Evolutionary conservation across 2,113 vertebrate species (phyloP).

Genomic region (Lycaon pictus): DNA sequence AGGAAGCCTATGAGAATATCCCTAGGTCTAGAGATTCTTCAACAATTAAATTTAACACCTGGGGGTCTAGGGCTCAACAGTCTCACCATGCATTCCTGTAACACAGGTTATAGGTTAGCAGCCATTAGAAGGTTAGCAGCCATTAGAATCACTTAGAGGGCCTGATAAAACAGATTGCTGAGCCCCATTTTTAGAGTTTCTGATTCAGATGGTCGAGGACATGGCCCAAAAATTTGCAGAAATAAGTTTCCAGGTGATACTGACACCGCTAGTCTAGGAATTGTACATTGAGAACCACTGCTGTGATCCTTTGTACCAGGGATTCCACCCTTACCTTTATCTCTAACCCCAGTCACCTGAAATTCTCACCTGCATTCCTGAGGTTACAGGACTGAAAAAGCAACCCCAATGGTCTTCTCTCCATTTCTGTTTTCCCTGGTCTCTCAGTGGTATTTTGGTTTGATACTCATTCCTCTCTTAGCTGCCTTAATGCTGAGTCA

Average conservation of each 20-base stretch:
- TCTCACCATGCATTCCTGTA: background rate
- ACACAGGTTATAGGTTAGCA: background rate
- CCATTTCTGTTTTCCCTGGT: background rate
- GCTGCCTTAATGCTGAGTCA: background rate
- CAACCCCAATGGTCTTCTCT: background rate
- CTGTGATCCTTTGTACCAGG: background rate
- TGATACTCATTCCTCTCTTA: background rate
- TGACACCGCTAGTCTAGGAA: background rate
- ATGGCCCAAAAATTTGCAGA: background rate
- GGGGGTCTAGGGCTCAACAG: background rate
- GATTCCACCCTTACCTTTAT: background rate
- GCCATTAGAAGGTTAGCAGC: background rate
- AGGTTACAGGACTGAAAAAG: background rate
- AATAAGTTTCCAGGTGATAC: background rate
- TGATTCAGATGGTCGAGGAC: background rate
- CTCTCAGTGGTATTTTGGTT: background rate
- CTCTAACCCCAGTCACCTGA: background rate
- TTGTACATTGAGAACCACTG: background rate
- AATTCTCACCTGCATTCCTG: background rate
- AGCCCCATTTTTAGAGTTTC: background rate
- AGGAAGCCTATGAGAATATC: conserved; percentile 23
- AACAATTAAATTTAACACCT: background rate
- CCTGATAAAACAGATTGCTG: background rate
- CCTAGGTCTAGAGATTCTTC: background rate
- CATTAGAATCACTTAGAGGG: background rate